Evolutionary conservation across 1,140 invertebrate genomes (phyloP), one percentile per base, ranked within the genome.

Genomic region (Platyura marginata): DNA sequence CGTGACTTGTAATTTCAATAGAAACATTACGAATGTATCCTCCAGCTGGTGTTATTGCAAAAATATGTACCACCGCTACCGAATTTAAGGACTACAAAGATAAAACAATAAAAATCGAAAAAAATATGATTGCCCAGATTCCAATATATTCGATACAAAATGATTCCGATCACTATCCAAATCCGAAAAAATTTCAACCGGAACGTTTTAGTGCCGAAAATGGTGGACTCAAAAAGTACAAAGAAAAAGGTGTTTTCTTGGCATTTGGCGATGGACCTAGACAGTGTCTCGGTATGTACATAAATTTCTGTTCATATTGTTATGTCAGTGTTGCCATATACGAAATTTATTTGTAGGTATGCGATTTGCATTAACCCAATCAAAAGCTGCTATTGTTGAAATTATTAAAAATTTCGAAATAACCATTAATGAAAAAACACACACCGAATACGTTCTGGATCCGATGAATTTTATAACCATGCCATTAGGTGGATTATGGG

Each of bases 251-350:
- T 6, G 46, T 47, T 2, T 46, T 52, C 1, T 48, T 77, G 38
- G 69, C 74, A 2, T 80, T 80, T 48, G 72, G 75, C 1, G 72
- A 70, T 45, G 77, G 77, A 18, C 69, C 70, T 0, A 54, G 77
- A 29, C 71, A 71, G 48, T 79, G 77, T 46, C 65, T 79, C 37
- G 67, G 57, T 11, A 55, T 55, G 53, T n/a, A n/a, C n/a, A n/a
- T n/a, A n/a, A n/a, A n/a, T n/a, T n/a, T n/a, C n/a, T n/a, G n/a
- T n/a, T n/a, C n/a, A n/a, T n/a, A n/a, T n/a, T n/a, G n/a, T n/a
- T n/a, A n/a, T n/a, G n/a, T n/a, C n/a, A n/a, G n/a, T n/a, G n/a
- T n/a, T n/a, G n/a, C n/a, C n/a, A n/a, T n/a, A n/a, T n/a, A n/a
- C n/a, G n/a, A n/a, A n/a, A n/a, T n/a, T n/a, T n/a, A n/a, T n/a